Percentiles rank a stretch among this genome's conserved stretches.
Conservation (phyloP, 2,888 invertebrate species). For the Deilephila porcellus region DNA sequence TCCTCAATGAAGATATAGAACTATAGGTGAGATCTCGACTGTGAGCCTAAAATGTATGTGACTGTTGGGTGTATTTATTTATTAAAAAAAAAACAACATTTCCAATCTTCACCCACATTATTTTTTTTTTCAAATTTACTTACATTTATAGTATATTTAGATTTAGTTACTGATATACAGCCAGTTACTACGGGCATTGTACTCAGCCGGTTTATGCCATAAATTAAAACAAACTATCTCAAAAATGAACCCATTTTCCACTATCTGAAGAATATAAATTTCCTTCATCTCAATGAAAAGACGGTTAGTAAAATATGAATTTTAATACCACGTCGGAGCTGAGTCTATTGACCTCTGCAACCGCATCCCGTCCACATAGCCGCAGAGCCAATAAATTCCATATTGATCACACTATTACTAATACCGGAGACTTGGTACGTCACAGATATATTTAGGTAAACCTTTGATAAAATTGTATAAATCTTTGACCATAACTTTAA, state of each 20-base stretch:
- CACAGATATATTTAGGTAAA: not conserved
- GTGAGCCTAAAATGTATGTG: no score
- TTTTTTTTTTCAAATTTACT: no score
- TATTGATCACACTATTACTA: conserved; percentile 18
- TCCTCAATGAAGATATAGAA: no score
- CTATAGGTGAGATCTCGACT: no score
- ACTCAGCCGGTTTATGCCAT: no score
- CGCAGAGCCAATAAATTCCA: conserved; percentile 9
- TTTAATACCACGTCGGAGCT: conserved; percentile 1
- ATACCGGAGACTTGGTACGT: conserved; percentile 10
- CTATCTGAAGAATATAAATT: not conserved
- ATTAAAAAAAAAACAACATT: no score
- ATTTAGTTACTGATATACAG: no score
- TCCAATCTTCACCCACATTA: no score
- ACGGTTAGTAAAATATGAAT: not conserved
- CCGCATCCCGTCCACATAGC: conserved; percentile 9
- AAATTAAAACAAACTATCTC: not conserved
- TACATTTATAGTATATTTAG: no score
- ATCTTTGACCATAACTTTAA: no score
- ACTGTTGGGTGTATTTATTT: no score
- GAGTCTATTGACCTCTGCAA: conserved; percentile 8
- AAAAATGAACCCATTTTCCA: not conserved
- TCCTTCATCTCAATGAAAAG: conserved; percentile 14
- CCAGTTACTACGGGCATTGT: no score
- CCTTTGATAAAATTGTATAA: not conserved